A percentile compares a stretch with the other conserved stretches of the same genome.
Evolutionary conservation across 1,140 invertebrate species (phyloP).

Genomic region (Drosophila guanche): DNA sequence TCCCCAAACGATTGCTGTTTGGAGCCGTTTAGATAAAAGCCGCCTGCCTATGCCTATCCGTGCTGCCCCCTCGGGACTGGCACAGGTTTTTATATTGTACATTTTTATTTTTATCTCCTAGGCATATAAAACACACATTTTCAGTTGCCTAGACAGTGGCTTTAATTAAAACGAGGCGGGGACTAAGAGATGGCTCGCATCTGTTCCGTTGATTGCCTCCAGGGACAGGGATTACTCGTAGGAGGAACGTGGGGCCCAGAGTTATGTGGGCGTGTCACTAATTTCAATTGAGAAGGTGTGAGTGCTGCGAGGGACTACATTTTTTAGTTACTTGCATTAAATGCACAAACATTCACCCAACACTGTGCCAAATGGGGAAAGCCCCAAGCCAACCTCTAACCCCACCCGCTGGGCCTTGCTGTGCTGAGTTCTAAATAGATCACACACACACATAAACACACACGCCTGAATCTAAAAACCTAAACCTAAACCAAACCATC

Average conservation of each 20-base stretch:
- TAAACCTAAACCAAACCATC: background rate
- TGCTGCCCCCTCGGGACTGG: slow-evolving; percentile 31
- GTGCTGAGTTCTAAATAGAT: slow-evolving; percentile 42
- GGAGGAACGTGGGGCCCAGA: background rate
- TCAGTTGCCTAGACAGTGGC: slow-evolving; percentile 57
- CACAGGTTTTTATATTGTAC: slow-evolving; percentile 52
- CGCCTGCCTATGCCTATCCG: background rate
- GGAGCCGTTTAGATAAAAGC: slow-evolving; percentile 56
- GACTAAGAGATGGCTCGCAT: slow-evolving; percentile 31
- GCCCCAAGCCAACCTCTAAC: slow-evolving; percentile 13
- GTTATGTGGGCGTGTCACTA: slow-evolving; percentile 31
- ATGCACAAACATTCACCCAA: slow-evolving; percentile 18
- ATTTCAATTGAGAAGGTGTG: slow-evolving; percentile 50
- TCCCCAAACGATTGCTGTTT: slow-evolving; percentile 55
- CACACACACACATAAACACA: slow-evolving; percentile 27
- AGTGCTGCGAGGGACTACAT: slow-evolving; percentile 42
- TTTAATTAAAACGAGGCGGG: slow-evolving; percentile 57
- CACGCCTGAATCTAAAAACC: no score
- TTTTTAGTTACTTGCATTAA: slow-evolving; percentile 44
- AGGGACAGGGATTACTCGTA: background rate
- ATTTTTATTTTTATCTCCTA: slow-evolving; percentile 57
- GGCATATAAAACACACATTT: slow-evolving; percentile 56
- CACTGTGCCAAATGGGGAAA: no score
- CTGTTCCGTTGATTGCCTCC: slow-evolving; percentile 48
- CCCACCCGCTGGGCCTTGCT: slow-evolving; percentile 17